Evolutionary conservation across 2,888 invertebrate genomes (phyloP).

Genomic region (Pogonocherus hispidulus): DNA sequence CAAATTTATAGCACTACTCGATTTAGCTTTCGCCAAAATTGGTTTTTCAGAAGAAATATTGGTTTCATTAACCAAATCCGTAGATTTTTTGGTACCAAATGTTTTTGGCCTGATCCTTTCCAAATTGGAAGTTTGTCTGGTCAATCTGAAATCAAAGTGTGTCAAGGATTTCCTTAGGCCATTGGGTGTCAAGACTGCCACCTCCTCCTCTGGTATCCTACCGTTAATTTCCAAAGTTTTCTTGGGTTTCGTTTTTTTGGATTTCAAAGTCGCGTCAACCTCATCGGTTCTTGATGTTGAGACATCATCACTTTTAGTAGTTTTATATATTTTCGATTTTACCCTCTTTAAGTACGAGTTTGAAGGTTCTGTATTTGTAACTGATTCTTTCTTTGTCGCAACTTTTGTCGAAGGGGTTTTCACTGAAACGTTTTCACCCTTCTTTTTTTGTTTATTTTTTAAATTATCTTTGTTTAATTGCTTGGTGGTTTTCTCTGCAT

Average conservation of each 20-base stretch:
- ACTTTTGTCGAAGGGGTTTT: slow-evolving; percentile 31
- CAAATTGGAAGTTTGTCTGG: slow-evolving; percentile 67
- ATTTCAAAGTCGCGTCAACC: slow-evolving; percentile 57
- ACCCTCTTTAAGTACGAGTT: slow-evolving; percentile 66
- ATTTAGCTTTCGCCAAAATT: slow-evolving; percentile 66
- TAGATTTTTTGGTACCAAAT: slow-evolving; percentile 57
- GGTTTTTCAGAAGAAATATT: slow-evolving; percentile 55
- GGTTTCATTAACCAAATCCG: slow-evolving; percentile 54
- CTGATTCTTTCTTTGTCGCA: slow-evolving; percentile 34
- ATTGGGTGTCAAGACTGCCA: slow-evolving; percentile 50
- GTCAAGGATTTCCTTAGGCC: slow-evolving; percentile 52
- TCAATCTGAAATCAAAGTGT: slow-evolving; percentile 64
- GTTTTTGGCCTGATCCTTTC: slow-evolving; percentile 62
- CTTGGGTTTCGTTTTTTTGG: slow-evolving; percentile 56
- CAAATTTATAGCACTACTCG: slow-evolving; percentile 68
- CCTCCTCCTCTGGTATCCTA: slow-evolving; percentile 55
- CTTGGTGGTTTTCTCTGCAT: slow-evolving; percentile 44
- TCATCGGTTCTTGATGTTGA: slow-evolving; percentile 51
- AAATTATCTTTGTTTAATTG: slow-evolving; percentile 33
- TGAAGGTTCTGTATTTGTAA: slow-evolving; percentile 42
- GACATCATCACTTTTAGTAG: slow-evolving; percentile 55
- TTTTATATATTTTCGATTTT: slow-evolving; percentile 66
- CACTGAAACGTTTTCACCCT: slow-evolving; percentile 19
- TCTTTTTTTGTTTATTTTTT: slow-evolving; percentile 38
- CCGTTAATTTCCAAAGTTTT: slow-evolving; percentile 43